Evolutionary conservation across 2,888 invertebrate species (phyloP).

Genomic region (Isoperla grammatica): DNA sequence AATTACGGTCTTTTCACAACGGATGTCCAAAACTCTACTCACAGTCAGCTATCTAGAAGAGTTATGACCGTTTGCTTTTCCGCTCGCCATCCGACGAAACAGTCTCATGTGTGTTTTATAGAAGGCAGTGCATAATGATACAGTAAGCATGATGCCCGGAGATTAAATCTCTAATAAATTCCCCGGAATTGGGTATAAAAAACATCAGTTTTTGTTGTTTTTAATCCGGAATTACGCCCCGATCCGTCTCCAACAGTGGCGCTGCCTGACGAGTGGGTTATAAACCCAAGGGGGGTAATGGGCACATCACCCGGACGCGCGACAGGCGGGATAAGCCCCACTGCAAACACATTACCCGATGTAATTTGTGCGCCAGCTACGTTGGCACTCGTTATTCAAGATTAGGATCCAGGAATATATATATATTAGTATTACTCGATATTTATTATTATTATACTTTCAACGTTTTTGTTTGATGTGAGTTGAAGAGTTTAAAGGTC

Average conservation of each 20-base stretch:
- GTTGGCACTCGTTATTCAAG: too few relatives aligned
- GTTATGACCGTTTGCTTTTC: too few relatives aligned
- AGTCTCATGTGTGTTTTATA: background rate
- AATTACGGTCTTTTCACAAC: too few relatives aligned
- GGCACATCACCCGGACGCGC: background rate
- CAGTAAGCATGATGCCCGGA: background rate
- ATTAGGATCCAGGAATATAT: too few relatives aligned
- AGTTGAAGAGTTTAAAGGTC: too few relatives aligned
- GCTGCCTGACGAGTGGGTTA: background rate
- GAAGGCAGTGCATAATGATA: background rate
- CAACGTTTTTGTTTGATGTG: too few relatives aligned
- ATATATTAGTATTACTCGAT: too few relatives aligned
- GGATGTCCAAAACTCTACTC: too few relatives aligned
- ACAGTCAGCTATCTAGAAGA: too few relatives aligned
- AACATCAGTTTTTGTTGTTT: background rate
- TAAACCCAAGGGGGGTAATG: too few relatives aligned
- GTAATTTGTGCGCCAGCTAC: background rate
- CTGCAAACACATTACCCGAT: constrained; percentile 10
- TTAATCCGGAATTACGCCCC: background rate
- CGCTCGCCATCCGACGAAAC: too few relatives aligned
- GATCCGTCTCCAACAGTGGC: background rate
- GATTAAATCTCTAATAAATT: background rate
- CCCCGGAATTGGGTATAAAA: background rate
- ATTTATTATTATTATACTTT: too few relatives aligned
- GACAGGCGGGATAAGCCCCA: background rate